Conservation (phyloP, 2,113 vertebrate species). For the Mirza zaza region DNA sequence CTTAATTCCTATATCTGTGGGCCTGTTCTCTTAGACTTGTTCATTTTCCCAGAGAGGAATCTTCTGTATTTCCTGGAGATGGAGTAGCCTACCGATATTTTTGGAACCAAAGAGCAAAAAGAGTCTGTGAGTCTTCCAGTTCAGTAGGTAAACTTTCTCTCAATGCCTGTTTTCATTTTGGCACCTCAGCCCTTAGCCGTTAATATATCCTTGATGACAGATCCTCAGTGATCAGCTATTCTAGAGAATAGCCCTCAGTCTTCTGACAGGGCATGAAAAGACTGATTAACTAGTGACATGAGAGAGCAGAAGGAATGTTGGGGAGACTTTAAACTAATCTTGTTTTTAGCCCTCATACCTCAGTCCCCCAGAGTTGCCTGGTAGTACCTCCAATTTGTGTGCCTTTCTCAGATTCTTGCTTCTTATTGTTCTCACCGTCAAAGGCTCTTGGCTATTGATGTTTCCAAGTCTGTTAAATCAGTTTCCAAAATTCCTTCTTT, state of each 20-base stretch:
- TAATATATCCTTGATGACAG: not conserved
- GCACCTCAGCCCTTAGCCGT: not conserved
- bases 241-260: not conserved
- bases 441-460: not conserved
- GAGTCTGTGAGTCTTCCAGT: not conserved
- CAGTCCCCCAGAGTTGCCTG: not conserved
- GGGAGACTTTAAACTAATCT: not conserved
- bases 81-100: not conserved
- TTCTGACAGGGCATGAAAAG: not conserved
- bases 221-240: not conserved
- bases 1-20: not conserved
- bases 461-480: not conserved
- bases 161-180: not conserved
- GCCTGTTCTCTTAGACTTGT: not conserved
- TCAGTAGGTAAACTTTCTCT: not conserved
- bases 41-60: not conserved
- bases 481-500: not conserved
- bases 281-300: not conserved
- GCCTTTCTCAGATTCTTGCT: not conserved
- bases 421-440: not conserved
- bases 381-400: not conserved
- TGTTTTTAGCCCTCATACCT: not conserved
- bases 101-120: not conserved
- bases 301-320: not conserved
- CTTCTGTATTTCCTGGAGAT: not conserved